Percentiles rank a stretch among this genome's conserved stretches.
Conservation (phyloP, 2,113 vertebrate genomes). For the Hydropotes inermis region DNA sequence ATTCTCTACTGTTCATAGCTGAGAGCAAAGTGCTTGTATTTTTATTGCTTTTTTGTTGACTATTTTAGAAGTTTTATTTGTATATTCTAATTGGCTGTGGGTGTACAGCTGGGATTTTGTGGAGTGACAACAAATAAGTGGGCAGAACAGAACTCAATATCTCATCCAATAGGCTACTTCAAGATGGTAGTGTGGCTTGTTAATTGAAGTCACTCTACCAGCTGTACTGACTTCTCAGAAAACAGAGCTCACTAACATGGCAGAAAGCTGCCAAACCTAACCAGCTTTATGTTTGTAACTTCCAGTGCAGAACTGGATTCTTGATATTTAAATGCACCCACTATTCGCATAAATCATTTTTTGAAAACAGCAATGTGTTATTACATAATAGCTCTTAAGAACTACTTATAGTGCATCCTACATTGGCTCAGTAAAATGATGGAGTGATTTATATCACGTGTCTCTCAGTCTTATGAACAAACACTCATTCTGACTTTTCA, state of each 20-base stretch:
- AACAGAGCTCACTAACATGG: not conserved
- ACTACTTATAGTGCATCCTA: not conserved
- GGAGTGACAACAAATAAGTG: not conserved
- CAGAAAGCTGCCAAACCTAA: not conserved
- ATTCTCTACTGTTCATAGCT: not conserved
- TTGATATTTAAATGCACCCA: not conserved
- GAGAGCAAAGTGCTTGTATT: not conserved
- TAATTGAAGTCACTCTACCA: not conserved
- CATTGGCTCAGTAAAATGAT: not conserved
- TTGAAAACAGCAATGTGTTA: not conserved
- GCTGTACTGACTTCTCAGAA: not conserved
- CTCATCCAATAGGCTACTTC: not conserved
- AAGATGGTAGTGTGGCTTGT: not conserved
- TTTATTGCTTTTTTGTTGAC: not conserved
- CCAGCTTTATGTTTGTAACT: not conserved
- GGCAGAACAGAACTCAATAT: not conserved
- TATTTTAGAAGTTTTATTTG: constrained; percentile 31
- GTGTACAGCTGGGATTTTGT: not conserved
- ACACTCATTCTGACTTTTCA: not conserved
- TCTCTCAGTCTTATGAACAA: not conserved
- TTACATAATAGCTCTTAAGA: not conserved
- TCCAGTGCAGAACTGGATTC: not conserved
- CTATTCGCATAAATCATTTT: not conserved
- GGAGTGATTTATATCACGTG: not conserved
- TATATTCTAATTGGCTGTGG: not conserved